These are phyloP conservation scores for Lysandra coridon DNA, from an alignment of 2,888 invertebrate species.

Conservation along the genomic window DNA sequence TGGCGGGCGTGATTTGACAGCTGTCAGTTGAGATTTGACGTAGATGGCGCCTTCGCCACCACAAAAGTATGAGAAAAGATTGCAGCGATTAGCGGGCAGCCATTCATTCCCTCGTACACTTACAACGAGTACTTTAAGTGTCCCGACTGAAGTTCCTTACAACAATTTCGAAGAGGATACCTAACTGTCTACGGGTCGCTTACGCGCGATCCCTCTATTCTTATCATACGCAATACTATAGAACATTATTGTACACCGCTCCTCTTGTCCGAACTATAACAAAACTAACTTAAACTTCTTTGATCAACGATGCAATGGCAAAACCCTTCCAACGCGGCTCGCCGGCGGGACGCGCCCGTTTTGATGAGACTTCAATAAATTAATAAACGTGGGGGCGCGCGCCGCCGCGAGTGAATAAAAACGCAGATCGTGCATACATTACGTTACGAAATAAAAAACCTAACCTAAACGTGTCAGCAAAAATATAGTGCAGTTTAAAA, in stretches of 20 bases:
- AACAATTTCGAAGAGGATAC: conserved; percentile 71
- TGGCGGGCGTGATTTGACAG: conserved; percentile 32
- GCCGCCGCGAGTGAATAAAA: conserved; percentile 64
- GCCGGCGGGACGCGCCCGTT: conserved; percentile 38
- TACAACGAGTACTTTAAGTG: conserved; percentile 80
- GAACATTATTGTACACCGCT: conserved; percentile 73
- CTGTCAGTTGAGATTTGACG: not conserved
- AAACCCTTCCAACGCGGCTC: conserved; percentile 61
- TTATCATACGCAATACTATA: conserved; percentile 75
- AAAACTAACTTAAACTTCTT: conserved; percentile 61
- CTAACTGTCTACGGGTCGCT: conserved; percentile 52
- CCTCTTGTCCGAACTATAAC: conserved; percentile 55
- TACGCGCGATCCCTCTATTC: conserved; percentile 61
- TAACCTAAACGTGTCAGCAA: conserved; percentile 78
- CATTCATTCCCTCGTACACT: conserved; percentile 51
- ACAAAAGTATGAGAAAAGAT: conserved; percentile 36
- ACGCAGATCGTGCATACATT: conserved; percentile 79
- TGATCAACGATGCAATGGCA: conserved; percentile 75
- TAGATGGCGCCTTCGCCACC: not conserved
- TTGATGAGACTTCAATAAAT: conserved; percentile 51
- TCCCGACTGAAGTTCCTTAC: conserved; percentile 71
- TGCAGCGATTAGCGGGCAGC: conserved; percentile 51
- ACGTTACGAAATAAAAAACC: conserved; percentile 68
- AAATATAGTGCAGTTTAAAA: conserved; percentile 77
- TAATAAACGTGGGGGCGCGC: conserved; percentile 59